These are phyloP conservation scores for Synergus japonicus DNA, from an alignment of 2,888 invertebrate genomes.

Conservation along the genomic window DNA sequence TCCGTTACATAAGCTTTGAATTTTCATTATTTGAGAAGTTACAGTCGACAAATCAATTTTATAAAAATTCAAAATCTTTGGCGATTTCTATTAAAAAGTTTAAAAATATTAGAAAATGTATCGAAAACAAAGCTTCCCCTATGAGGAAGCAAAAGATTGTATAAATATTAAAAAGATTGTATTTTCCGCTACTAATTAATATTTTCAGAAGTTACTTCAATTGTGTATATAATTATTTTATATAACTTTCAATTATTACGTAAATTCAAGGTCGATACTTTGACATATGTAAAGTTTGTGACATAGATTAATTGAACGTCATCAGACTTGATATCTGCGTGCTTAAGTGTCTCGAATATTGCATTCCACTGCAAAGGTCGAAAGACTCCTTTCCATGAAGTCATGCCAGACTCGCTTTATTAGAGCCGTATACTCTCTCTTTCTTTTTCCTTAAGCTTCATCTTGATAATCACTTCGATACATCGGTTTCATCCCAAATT, in stretches of 20 bases:
- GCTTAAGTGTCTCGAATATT: slow-evolving; percentile 20
- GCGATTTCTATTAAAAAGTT: too few species aligned
- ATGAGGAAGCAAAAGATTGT: too few species aligned
- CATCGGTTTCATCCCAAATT: slow-evolving; percentile 12
- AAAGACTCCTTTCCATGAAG: slow-evolving; percentile 34
- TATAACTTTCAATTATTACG: neutral
- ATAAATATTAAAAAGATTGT: neutral
- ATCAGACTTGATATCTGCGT: slow-evolving; percentile 18
- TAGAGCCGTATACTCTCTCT: slow-evolving; percentile 3
- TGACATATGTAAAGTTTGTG: slow-evolving; percentile 18
- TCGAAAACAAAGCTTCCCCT: too few species aligned
- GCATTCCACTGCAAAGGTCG: slow-evolving; percentile 32
- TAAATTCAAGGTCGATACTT: neutral
- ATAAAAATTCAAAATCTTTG: too few species aligned
- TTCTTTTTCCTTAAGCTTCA: neutral
- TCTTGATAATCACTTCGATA: slow-evolving; percentile 20
- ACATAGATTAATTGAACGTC: slow-evolving; percentile 26
- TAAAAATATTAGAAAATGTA: too few species aligned
- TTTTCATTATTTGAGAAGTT: too few species aligned
- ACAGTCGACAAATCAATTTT: too few species aligned
- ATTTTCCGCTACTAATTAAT: neutral
- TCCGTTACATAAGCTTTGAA: too few species aligned
- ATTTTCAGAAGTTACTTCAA: too few species aligned
- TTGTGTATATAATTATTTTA: too few species aligned
- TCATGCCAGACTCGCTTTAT: neutral